These are phyloP conservation scores for Heteronetta atricapilla DNA, from an alignment of 2,113 vertebrate genomes.

Conservation along the genomic window DNA sequence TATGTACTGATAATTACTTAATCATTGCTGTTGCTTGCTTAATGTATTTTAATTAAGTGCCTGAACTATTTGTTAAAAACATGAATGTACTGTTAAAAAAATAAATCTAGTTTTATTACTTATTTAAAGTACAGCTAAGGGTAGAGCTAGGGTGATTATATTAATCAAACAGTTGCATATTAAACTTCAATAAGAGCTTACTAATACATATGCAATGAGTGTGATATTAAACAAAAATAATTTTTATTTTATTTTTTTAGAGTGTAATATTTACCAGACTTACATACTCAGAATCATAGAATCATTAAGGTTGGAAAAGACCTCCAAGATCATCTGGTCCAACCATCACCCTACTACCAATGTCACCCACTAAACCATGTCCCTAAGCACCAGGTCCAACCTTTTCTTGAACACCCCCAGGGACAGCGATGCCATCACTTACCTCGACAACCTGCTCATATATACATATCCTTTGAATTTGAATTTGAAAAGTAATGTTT, in stretches of 20 bases:
- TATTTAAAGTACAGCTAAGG: background rate
- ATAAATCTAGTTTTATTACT: constrained; percentile 29
- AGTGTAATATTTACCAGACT: background rate
- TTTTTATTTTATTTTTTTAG: background rate
- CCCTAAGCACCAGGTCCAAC: too few species aligned
- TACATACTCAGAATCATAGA: background rate
- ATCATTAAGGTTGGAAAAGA: too few species aligned
- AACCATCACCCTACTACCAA: too few species aligned
- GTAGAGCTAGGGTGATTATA: background rate
- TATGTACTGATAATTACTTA: background rate
- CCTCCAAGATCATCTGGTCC: too few species aligned
- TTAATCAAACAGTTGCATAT: background rate
- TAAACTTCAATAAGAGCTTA: background rate
- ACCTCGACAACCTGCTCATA: background rate
- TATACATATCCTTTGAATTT: background rate
- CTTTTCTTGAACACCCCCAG: too few species aligned
- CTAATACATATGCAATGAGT: background rate
- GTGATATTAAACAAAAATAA: background rate
- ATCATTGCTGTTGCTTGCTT: background rate
- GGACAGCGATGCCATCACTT: too few species aligned
- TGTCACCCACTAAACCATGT: too few species aligned
- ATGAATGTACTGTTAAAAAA: background rate
- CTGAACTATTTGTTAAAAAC: background rate
- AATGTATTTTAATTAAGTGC: background rate
- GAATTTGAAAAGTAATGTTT: background rate